A percentile compares a stretch with the other conserved stretches of the same genome.
Evolutionary conservation across 2,888 invertebrate genomes (phyloP).

Genomic region (Athetis lepigone): DNA sequence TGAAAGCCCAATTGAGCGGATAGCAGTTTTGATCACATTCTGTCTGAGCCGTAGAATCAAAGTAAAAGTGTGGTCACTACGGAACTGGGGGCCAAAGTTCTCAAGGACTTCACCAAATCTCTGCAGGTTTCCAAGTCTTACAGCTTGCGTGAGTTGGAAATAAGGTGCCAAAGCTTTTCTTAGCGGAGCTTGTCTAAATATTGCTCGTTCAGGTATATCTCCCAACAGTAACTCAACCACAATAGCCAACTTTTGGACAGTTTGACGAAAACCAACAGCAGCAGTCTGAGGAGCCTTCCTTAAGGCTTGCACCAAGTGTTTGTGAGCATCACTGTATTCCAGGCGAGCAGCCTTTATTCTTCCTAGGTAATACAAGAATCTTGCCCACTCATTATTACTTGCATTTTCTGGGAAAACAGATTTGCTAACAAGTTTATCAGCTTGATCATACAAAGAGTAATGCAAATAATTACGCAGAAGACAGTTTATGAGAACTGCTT

Average conservation of each 20-base stretch:
- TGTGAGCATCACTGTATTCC: conserved; percentile 99
- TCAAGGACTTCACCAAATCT: conserved; percentile 98
- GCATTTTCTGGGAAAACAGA: conserved; percentile 99
- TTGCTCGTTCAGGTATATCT: conserved; percentile 98
- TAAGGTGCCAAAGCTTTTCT: conserved; percentile 98
- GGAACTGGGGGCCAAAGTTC: conserved; percentile 97
- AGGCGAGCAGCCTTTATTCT: conserved; percentile 99
- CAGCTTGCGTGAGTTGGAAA: conserved; percentile 99
- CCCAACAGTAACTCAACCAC: conserved; percentile 98
- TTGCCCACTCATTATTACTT: conserved; percentile 99
- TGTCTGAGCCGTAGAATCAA: conserved; percentile 98
- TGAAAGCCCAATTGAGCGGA: conserved; percentile 98
- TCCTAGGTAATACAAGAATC: conserved; percentile 98
- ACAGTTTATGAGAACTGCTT: conserved; percentile 98
- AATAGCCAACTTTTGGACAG: conserved; percentile 98
- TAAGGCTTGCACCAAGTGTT: conserved; percentile 98
- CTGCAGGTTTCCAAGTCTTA: conserved; percentile 98
- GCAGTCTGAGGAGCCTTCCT: conserved; percentile 99
- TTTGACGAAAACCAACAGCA: conserved; percentile 99
- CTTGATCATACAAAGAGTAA: conserved; percentile 98
- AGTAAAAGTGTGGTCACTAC: conserved; percentile 98
- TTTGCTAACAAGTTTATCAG: conserved; percentile 99
- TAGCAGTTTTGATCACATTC: conserved; percentile 99
- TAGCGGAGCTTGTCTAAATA: conserved; percentile 97
- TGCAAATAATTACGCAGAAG: conserved; percentile 98